These are phyloP conservation scores for Nemurella pictetii DNA, from an alignment of 2,888 invertebrate species.

Conservation along the genomic window DNA sequence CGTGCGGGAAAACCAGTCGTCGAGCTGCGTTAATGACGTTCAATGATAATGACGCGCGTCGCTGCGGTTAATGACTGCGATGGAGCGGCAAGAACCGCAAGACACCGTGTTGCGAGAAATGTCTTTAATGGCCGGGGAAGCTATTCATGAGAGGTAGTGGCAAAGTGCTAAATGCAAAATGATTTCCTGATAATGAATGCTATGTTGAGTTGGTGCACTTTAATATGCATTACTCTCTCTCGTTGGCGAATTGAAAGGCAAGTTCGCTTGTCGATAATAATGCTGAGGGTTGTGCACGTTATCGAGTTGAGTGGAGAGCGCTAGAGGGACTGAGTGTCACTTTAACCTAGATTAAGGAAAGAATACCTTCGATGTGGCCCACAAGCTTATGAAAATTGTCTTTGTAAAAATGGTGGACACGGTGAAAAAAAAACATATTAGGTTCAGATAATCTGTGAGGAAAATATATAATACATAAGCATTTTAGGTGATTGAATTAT, in stretches of 20 bases:
- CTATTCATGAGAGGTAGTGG: not conserved
- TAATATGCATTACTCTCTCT: not conserved
- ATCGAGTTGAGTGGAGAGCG: no score
- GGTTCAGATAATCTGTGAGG: no score
- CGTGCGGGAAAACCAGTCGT: conserved; percentile 23
- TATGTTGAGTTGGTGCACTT: not conserved
- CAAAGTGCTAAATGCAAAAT: not conserved
- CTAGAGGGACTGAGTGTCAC: not conserved
- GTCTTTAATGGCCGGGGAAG: not conserved
- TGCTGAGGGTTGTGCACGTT: not conserved
- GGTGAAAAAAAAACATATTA: no score
- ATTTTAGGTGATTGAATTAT: not conserved
- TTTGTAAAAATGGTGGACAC: no score
- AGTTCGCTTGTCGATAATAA: not conserved
- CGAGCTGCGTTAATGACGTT: conserved; percentile 43
- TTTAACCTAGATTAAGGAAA: not conserved
- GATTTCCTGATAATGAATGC: not conserved
- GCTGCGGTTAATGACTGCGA: conserved; percentile 41
- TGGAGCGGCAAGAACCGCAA: conserved; percentile 36
- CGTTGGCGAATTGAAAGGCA: not conserved
- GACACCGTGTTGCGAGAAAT: not conserved
- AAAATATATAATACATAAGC: no score
- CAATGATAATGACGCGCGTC: conserved; percentile 44
- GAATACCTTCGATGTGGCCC: not conserved
- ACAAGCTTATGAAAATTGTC: not conserved